Conservation (phyloP, 2,888 invertebrate species). For the Dimorphilus gyrociliatus region DNA sequence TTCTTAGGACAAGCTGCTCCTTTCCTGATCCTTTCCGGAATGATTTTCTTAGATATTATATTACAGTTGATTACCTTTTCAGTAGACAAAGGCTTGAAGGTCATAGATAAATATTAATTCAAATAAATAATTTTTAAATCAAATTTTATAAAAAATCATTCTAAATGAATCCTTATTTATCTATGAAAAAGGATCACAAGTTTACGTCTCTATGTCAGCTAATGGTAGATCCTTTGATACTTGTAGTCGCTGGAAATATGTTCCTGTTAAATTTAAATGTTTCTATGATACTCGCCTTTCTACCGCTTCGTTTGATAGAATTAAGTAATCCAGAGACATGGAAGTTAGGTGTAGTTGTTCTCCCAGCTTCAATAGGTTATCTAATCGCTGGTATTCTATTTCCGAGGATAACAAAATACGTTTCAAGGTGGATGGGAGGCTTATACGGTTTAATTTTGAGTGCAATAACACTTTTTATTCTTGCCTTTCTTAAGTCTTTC, state of each 20-base stretch:
- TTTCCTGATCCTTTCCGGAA: slow-evolving; percentile 7
- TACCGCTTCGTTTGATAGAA: slow-evolving; percentile 9
- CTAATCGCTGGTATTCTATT: slow-evolving; percentile 8
- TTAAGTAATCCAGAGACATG: slow-evolving; percentile 8
- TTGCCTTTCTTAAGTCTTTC: slow-evolving; percentile 8
- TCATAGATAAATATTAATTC: background rate
- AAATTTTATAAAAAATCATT: too few relatives aligned
- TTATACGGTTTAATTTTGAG: slow-evolving; percentile 6
- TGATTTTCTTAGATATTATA: slow-evolving; percentile 5
- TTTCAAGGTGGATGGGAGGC: slow-evolving; percentile 7
- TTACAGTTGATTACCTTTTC: too few relatives aligned
- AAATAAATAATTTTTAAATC: too few relatives aligned
- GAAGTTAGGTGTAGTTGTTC: slow-evolving; percentile 12
- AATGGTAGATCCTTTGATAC: too few relatives aligned
- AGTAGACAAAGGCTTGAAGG: background rate
- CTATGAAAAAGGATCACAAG: too few relatives aligned
- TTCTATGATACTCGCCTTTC: slow-evolving; percentile 10
- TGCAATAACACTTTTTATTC: slow-evolving; percentile 6
- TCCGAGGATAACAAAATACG: slow-evolving; percentile 5
- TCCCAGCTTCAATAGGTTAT: slow-evolving; percentile 11
- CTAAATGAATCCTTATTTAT: too few relatives aligned
- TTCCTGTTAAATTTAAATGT: slow-evolving; percentile 11
- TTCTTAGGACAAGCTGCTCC: slow-evolving; percentile 10
- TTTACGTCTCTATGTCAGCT: background rate
- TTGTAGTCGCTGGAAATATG: slow-evolving; percentile 8